Percentiles rank a stretch among this genome's conserved stretches.
Evolutionary conservation across 35 echinoderm and acorn worm genomes (phyloP).

Genomic region (Apostichopus californicus): DNA sequence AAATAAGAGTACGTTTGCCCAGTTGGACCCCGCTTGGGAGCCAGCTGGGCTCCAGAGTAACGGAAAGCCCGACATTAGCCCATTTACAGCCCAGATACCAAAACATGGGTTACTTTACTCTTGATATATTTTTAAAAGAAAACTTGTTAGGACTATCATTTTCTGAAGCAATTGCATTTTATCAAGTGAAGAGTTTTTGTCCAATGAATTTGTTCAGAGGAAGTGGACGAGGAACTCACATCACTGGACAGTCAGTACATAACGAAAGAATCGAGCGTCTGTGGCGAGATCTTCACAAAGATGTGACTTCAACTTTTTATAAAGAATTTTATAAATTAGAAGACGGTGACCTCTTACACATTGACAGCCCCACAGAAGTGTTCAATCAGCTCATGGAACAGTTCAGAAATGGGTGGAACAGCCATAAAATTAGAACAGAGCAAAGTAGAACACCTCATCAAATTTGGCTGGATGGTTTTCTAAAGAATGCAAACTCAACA

Average conservation of each 20-base stretch:
- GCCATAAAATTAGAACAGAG: slow-evolving; percentile 16
- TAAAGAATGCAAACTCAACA: background rate
- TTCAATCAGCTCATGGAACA: background rate
- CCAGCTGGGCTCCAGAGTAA: background rate
- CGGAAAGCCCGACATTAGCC: too few relatives aligned
- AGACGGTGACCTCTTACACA: background rate
- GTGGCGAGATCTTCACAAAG: slow-evolving; percentile 36
- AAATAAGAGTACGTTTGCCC: background rate
- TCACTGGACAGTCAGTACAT: slow-evolving; percentile 31
- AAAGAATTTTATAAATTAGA: slow-evolving; percentile 39
- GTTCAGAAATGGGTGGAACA: slow-evolving; percentile 27
- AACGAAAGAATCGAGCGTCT: slow-evolving; percentile 34
- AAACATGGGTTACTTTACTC: too few relatives aligned
- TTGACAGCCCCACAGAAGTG: background rate
- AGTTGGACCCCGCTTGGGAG: background rate
- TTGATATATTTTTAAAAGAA: too few relatives aligned
- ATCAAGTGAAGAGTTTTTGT: too few relatives aligned
- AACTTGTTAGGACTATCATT: too few relatives aligned
- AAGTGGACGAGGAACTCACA: background rate
- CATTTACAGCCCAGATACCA: too few relatives aligned
- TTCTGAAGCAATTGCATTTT: too few relatives aligned
- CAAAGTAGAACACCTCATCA: slow-evolving; percentile 10
- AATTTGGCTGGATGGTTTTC: slow-evolving; percentile 11
- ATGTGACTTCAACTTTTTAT: slow-evolving; percentile 31
- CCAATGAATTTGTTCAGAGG: slow-evolving; percentile 9